Conservation (phyloP, 2,888 invertebrate species). For the Diaphora mendica region DNA sequence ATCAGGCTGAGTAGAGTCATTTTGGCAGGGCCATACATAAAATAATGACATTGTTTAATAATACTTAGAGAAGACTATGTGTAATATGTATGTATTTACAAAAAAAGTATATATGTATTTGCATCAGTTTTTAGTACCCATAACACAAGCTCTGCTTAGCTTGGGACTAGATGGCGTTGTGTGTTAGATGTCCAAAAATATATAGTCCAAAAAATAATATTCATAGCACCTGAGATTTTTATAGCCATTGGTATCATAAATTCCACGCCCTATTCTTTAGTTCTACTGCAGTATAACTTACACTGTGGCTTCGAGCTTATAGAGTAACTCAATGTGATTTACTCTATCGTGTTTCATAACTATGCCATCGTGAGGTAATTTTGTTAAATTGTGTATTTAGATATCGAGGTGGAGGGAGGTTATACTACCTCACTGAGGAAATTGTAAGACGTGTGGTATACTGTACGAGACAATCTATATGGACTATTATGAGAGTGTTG, state of each 20-base stretch:
- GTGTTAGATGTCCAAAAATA: no score
- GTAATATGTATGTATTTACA: no score
- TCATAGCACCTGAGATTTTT: no score
- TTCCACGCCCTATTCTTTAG: not conserved
- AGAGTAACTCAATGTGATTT: slow-evolving; percentile 44
- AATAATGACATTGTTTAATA: no score
- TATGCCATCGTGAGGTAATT: slow-evolving; percentile 30
- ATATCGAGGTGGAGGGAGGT: slow-evolving; percentile 1
- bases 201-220: no score
- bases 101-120: no score
- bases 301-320: slow-evolving; percentile 28
- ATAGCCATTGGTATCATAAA: not conserved
- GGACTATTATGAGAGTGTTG: not conserved
- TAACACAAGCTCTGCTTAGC: no score
- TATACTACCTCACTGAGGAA: slow-evolving; percentile 11
- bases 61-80: no score
- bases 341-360: slow-evolving; percentile 42
- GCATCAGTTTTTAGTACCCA: no score
- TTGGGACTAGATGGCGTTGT: no score
- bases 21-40: no score
- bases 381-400: slow-evolving; percentile 26
- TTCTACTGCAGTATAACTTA: slow-evolving; percentile 12
- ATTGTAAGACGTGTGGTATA: slow-evolving; percentile 9
- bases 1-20: no score
- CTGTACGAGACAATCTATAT: not conserved